A percentile compares a stretch with the other conserved stretches of the same genome.
Conservation (phyloP, 2,113 vertebrate genomes). For the Ovibos moschatus region DNA sequence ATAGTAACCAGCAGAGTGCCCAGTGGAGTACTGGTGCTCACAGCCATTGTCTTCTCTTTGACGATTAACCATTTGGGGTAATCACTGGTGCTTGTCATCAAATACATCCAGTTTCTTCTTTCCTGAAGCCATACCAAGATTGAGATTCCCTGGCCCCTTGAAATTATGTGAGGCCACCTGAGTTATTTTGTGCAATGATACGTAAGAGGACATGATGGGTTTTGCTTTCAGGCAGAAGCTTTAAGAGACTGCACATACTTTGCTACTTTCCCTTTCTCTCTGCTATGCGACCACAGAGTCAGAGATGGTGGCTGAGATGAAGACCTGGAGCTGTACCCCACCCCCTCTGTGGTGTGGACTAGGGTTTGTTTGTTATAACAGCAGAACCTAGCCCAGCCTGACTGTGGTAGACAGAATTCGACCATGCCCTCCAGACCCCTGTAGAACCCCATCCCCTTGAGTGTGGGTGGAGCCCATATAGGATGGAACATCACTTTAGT, state of each 20-base stretch:
- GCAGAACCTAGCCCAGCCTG: neutral
- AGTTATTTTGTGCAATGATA: too few species aligned
- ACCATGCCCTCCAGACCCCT: fast-evolving
- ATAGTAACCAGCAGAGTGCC: fast-evolving
- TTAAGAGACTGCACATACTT: fast-evolving
- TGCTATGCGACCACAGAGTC: neutral
- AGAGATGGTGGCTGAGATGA: neutral
- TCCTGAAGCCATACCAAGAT: neutral
- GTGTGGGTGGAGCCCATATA: too few species aligned
- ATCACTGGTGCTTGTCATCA: too few species aligned
- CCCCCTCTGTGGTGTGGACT: neutral
- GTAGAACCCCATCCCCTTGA: fast-evolving
- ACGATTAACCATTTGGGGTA: neutral
- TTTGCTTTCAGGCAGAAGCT: neutral
- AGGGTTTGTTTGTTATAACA: neutral
- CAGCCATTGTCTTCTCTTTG: neutral
- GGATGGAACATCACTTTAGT: too few species aligned
- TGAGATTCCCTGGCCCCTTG: neutral
- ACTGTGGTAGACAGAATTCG: neutral
- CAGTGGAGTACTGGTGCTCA: neutral
- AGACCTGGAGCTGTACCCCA: neutral
- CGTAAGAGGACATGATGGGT: neutral
- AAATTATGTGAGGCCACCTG: fast-evolving
- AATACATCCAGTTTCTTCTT: neutral
- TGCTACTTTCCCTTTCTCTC: neutral